A percentile compares a stretch with the other conserved stretches of the same genome.
These are phyloP conservation scores for Drosophila persimilis DNA, from an alignment of 1,140 invertebrate genomes.

Conservation along the genomic window DNA sequence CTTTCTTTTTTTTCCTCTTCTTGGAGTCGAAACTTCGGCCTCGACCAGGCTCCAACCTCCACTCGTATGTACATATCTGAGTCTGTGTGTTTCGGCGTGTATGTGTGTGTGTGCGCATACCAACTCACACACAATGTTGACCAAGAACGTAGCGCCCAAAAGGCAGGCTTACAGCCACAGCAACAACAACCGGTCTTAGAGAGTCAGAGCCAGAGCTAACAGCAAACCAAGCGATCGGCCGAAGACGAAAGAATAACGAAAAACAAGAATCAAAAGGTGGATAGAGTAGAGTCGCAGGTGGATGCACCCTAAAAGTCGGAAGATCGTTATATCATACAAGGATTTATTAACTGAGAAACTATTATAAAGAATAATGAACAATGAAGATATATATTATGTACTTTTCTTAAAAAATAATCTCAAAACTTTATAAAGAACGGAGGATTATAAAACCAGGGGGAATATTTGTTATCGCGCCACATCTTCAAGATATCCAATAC, in stretches of 20 bases:
- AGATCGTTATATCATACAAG: no score
- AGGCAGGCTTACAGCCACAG: constrained; percentile 50
- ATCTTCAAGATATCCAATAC: no score
- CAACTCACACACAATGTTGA: constrained; percentile 52
- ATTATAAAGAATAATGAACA: no score
- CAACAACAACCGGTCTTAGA: constrained; percentile 74
- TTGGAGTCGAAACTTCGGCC: constrained; percentile 63
- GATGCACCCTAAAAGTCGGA: constrained; percentile 16
- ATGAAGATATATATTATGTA: no score
- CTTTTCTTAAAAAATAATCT: no score
- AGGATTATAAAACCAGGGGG: no score
- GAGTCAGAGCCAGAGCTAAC: constrained; percentile 16
- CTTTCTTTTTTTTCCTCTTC: constrained; percentile 27
- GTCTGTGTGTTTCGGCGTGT: neutral
- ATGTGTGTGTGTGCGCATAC: constrained; percentile 15
- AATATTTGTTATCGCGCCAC: no score
- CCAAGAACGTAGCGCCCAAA: constrained; percentile 69
- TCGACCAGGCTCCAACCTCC: constrained; percentile 65
- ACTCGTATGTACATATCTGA: constrained; percentile 17
- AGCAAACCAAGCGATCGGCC: constrained; percentile 23
- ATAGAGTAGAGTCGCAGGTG: constrained; percentile 28
- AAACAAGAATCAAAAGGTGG: constrained; percentile 42
- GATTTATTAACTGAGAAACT: no score
- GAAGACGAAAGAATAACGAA: constrained; percentile 60
- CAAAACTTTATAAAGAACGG: no score